Evolutionary conservation across 35 echinoderm and acorn worm species (phyloP).

Genomic region (Amphiura filiformis): DNA sequence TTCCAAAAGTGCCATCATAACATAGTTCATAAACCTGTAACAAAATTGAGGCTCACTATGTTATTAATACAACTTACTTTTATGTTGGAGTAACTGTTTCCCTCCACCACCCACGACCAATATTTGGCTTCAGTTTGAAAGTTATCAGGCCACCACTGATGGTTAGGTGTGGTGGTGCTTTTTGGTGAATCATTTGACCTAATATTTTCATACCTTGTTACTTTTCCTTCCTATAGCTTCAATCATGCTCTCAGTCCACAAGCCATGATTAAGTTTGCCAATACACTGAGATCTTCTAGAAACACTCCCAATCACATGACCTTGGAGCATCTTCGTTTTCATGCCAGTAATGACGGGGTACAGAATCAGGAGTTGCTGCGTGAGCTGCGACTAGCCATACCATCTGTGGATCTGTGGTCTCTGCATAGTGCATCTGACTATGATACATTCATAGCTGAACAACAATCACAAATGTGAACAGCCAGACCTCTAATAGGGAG

Average conservation of each 20-base stretch:
- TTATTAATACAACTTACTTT: too few species aligned
- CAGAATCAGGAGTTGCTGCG: background rate
- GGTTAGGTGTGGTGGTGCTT: too few species aligned
- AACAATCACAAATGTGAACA: background rate
- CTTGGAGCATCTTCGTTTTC: background rate
- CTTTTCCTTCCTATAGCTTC: too few species aligned
- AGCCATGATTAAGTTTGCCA: background rate
- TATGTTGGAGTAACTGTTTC: too few species aligned
- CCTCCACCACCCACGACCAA: too few species aligned
- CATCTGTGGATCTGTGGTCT: background rate
- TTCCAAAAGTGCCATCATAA: too few species aligned
- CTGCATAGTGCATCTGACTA: background rate
- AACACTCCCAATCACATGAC: background rate
- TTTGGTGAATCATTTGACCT: too few species aligned
- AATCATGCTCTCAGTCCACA: background rate
- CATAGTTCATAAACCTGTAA: too few species aligned
- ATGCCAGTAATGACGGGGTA: background rate
- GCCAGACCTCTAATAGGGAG: background rate
- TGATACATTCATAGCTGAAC: background rate
- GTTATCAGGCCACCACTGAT: too few species aligned
- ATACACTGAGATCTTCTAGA: background rate
- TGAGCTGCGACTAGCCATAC: background rate
- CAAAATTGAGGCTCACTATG: too few species aligned
- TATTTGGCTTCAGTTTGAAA: too few species aligned
- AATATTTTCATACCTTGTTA: too few species aligned